Conservation (phyloP, 1,140 invertebrate species). For the Drosophila pallidifrons region DNA sequence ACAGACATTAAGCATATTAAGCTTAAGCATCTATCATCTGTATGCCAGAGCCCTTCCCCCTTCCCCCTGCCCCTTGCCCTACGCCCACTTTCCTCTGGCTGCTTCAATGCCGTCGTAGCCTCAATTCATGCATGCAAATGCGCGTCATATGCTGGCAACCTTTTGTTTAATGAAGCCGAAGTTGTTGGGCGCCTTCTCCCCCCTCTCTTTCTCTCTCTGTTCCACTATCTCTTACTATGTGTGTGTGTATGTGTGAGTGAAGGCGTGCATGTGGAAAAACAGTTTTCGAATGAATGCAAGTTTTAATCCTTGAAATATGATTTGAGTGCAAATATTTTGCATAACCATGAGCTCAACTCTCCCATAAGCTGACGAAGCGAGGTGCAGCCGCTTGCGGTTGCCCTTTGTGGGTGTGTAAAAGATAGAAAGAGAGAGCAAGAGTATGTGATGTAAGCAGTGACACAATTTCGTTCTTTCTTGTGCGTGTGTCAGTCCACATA, state of each 20-base stretch:
- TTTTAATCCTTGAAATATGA: constrained; percentile 84
- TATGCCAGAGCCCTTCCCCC: constrained; percentile 13
- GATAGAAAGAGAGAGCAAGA: too few relatives aligned
- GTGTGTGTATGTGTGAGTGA: constrained; percentile 23
- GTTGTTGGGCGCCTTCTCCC: constrained; percentile 49
- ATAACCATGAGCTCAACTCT: constrained; percentile 76
- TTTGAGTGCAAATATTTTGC: constrained; percentile 83
- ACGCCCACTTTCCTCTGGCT: not conserved
- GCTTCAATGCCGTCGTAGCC: not conserved
- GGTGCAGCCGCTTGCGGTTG: constrained; percentile 58
- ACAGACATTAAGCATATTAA: constrained; percentile 64
- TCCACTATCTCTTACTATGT: not conserved
- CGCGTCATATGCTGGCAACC: constrained; percentile 51
- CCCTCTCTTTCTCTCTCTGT: not conserved
- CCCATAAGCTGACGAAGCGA: not conserved
- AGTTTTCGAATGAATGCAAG: constrained; percentile 81
- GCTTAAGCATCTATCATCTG: constrained; percentile 39
- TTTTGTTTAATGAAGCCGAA: constrained; percentile 80
- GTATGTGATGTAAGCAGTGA: constrained; percentile 65
- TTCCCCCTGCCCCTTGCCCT: not conserved
- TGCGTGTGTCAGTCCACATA: constrained; percentile 23
- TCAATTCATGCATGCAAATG: constrained; percentile 53
- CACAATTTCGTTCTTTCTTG: constrained; percentile 74
- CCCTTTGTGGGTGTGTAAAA: constrained; percentile 21
- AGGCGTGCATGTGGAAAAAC: constrained; percentile 79